Base-by-base conservation (phyloP, 2,888 invertebrate genomes). In the Pelosia muscerda region DNA sequence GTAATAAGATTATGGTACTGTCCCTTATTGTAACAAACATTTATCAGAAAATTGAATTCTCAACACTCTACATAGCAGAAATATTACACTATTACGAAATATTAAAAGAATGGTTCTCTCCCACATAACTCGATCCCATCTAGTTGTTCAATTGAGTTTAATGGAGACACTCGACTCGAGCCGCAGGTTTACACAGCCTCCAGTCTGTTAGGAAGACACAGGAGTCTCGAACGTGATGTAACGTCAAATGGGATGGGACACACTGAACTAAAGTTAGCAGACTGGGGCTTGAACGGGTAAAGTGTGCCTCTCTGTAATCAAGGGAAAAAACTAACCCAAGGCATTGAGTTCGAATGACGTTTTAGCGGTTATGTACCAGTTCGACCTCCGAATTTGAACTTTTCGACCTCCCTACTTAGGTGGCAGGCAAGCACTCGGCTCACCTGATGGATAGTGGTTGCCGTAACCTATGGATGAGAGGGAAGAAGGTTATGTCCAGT, bases 71-170 rank as follows among this genome's bases (percentile, higher is more conserved):
- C 31, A 31, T 10, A 31, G 31, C 8, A 31, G 31, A 10, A 31
- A 10, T 31, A 10, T 10, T 1, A 31, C 6, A 9, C 8, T 9
- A 31, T 8, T 31, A 1, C 8, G 10, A 2, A n/a, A 15, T 15
- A 10, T 19, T 19, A 59, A 59, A 23, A 54, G 34, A 63, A 0
- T 78, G 66, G 65, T 31, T 74, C 66, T 69, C 54, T 59, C 42
- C 75, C n/a, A 76, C 74, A 83, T 85, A 71, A 66, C 10, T 23
- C 73, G 70, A 59, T 84, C 85, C 80, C 86, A 84, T 2, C 84
- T 87, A 83, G 83, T 86, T 85, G 86, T 80, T 83, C 91, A 91
- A 92, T 92, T 92, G 91, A 86, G 81, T 91, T 86, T 90, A 92
- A 91, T 91, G 87, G 88, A 88, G 88, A 83, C 79, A 83, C 80